Evolutionary conservation across 2,888 invertebrate genomes (phyloP).

Genomic region (Listrodromus nycthemerus): DNA sequence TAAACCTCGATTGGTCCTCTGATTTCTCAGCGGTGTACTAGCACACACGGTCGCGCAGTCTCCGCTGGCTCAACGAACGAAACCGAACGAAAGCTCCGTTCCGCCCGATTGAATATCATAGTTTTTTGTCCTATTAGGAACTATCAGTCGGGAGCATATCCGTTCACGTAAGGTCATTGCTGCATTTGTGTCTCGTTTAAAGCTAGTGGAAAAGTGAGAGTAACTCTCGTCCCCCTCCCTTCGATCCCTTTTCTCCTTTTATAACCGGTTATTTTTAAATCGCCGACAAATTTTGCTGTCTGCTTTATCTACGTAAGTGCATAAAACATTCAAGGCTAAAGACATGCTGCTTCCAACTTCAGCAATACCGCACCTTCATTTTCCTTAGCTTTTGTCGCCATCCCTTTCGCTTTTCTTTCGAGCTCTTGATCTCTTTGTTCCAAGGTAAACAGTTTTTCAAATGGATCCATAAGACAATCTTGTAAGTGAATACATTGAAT

Average conservation of each 20-base stretch:
- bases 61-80: neutral
- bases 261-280: conserved; percentile 78
- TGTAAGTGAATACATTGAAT: neutral
- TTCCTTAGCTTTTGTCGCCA: neutral
- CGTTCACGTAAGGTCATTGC: conserved; percentile 41
- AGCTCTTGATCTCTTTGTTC: conserved; percentile 31
- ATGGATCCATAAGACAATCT: conserved; percentile 4
- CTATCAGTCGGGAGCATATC: conserved; percentile 14
- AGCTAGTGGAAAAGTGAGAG: conserved; percentile 7
- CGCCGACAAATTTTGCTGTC: conserved; percentile 68
- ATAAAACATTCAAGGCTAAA: conserved; percentile 33
- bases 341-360: conserved; percentile 12
- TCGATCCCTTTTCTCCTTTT: conserved; percentile 61
- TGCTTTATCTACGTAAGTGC: conserved; percentile 35
- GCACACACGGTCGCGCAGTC: conserved; percentile 25
- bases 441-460: conserved; percentile 15
- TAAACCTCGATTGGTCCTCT: conserved; percentile 60
- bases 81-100: neutral
- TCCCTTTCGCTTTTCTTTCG: neutral
- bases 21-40: conserved; percentile 52
- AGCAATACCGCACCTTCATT: conserved; percentile 11
- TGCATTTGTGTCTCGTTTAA: conserved; percentile 1
- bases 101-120: conserved; percentile 1
- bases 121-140: conserved; percentile 1
- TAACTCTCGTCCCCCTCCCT: neutral